phyloP scores from a whole-genome alignment of 1,140 invertebrate species.

The Pararge aegeria region DNA sequence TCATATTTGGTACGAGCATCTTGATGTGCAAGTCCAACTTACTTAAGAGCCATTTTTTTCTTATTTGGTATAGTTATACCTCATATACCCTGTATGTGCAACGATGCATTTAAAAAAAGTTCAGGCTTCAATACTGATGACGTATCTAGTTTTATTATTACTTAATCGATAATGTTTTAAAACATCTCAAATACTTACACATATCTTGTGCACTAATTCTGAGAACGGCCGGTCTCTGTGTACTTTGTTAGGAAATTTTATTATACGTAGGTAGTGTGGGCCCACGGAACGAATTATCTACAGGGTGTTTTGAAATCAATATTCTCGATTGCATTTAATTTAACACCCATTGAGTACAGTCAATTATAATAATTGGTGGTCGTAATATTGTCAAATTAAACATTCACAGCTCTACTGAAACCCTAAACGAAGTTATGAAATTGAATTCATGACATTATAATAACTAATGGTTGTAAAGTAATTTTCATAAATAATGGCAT shows the following conservation, averaged over 20 bases:
- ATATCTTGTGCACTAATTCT: slow-evolving; percentile 34
- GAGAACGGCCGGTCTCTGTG: slow-evolving; percentile 40
- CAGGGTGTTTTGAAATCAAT: slow-evolving; percentile 18
- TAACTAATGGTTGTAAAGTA: no score
- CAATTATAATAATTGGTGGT: no score
- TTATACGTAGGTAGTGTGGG: slow-evolving; percentile 27
- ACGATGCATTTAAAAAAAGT: no score
- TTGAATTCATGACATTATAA: no score
- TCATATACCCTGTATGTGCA: no score
- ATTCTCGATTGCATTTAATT: background rate
- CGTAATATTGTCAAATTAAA: background rate
- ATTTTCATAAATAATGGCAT: no score
- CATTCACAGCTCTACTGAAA: background rate
- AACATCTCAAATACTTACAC: slow-evolving; percentile 33
- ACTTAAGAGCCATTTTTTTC: no score
- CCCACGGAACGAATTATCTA: slow-evolving; percentile 20
- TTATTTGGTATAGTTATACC: no score
- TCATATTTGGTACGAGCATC: no score
- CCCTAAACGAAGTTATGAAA: no score
- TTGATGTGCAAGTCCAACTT: no score
- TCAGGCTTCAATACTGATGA: no score
- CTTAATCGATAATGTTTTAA: slow-evolving; percentile 15
- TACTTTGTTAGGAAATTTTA: slow-evolving; percentile 30
- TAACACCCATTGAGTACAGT: background rate
- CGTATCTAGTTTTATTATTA: background rate